phyloP scores from a whole-genome alignment of 2,888 invertebrate species.

The Hermaeophaga mercurialis region DNA sequence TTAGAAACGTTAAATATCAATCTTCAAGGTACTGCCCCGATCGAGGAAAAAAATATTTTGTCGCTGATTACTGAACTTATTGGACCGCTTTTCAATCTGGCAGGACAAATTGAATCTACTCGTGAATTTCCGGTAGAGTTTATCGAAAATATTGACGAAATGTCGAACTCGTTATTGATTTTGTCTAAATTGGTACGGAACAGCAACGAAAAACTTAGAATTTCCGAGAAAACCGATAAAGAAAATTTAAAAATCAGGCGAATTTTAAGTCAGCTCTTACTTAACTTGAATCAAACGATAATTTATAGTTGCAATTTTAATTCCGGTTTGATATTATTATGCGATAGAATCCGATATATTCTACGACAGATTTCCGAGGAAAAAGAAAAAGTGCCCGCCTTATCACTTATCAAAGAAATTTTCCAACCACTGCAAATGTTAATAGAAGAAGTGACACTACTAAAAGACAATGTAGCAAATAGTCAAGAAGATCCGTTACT shows the following conservation, averaged over 20 bases:
- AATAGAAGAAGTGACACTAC: conserved; percentile 3
- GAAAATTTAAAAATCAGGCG: conserved; percentile 12
- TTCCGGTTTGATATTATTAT: neutral
- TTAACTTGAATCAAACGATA: neutral
- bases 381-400: too few species aligned
- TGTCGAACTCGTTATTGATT: conserved; percentile 5
- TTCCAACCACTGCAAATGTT: conserved; percentile 19
- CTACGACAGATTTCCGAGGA: neutral
- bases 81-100: conserved; percentile 5
- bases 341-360: conserved; percentile 1
- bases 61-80: conserved; percentile 8
- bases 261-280: neutral
- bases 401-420: conserved; percentile 10
- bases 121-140: neutral
- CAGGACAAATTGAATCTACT: conserved; percentile 1
- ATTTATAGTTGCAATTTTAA: neutral
- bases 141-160: neutral
- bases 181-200: neutral
- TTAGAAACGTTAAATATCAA: conserved; percentile 8
- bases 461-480: conserved; percentile 2
- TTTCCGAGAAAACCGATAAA: conserved; percentile 16
- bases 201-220: conserved; percentile 3
- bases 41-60: neutral
- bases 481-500: conserved; percentile 20
- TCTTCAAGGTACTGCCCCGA: conserved; percentile 1